These are phyloP conservation scores for Bolinopsis microptera DNA, from an alignment of 37 sponge, comb jelly and placozoan genomes.

Conservation along the genomic window DNA sequence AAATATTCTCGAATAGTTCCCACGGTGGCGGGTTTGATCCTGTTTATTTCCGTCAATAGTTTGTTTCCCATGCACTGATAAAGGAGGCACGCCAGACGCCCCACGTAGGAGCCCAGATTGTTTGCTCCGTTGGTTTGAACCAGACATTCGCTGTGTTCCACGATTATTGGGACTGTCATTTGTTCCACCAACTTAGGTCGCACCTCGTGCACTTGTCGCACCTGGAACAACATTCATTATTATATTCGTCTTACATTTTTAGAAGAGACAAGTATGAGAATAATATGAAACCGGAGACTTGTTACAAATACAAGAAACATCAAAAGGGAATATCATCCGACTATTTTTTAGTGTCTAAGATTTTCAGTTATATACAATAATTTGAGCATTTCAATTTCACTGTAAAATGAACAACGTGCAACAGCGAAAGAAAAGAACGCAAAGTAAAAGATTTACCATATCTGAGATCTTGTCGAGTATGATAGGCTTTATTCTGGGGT, in stretches of 20 bases:
- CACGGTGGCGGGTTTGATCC: not conserved
- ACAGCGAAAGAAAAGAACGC: too few relatives aligned
- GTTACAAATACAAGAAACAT: too few relatives aligned
- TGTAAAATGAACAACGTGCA: too few relatives aligned
- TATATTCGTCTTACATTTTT: too few relatives aligned
- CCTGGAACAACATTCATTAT: too few relatives aligned
- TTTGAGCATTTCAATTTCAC: too few relatives aligned
- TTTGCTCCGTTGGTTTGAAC: not conserved
- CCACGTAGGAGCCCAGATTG: not conserved
- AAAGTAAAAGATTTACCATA: too few relatives aligned
- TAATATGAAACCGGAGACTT: too few relatives aligned
- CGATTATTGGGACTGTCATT: not conserved
- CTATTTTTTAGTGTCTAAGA: too few relatives aligned
- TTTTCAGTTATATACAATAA: too few relatives aligned
- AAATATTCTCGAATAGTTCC: not conserved
- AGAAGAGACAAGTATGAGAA: too few relatives aligned
- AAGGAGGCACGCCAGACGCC: not conserved
- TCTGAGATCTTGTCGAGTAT: conserved; percentile 51
- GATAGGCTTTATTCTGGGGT: conserved; percentile 41
- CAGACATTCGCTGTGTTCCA: not conserved
- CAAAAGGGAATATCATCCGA: too few relatives aligned
- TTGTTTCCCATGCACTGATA: conserved; percentile 29
- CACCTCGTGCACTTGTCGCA: not conserved
- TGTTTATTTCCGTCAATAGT: not conserved
- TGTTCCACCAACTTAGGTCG: conserved; percentile 32